Evolutionary conservation across 2,888 invertebrate genomes (phyloP), one percentile per base, ranked within the genome.

Genomic region (Tetragonula carbonaria): DNA sequence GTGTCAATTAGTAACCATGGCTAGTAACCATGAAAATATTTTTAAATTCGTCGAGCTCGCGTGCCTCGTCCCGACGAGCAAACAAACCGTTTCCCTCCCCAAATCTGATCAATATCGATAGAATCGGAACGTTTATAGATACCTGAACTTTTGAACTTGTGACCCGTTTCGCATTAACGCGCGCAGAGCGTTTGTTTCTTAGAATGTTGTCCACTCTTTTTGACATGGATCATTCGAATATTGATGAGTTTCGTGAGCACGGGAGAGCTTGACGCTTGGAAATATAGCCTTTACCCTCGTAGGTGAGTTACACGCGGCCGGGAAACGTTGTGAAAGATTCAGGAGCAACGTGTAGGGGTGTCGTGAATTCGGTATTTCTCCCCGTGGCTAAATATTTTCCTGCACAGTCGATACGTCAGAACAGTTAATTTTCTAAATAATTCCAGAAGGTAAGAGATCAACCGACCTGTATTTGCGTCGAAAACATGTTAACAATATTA

Each of bases 81-180:
- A 33, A 38, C 16, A 13, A 45, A 8, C 50, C 33, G 63, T 51
- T 53, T 53, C 45, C 45, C 45, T 3, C 33, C 45, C 45, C 68
- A 50, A 68, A 50, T 50, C 28, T 28, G 75, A 33, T 50, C 57
- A 59, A 59, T 75, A 67, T 75, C 67, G 55, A 67, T 51, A 91
- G 90, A 92, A 92, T 90, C 91, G 90, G 91, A 76, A 75, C 74
- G 33, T 87, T 76, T 87, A 82, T 82, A 86, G 68, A 80, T 68
- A 65, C 33, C 73, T 76, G 75, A 76, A 76, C 75, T 68, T 68
- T 68, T 76, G 75, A 76, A 68, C 75, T 76, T 76, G 75, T 76
- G 75, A 76, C 75, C 75, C n/a, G 68, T 68, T 68, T 59, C 28
- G 50, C 68, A 68, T 76, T 28, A 45, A 57, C 23, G 53, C 18